Percentiles rank a stretch among this genome's conserved stretches.
Evolutionary conservation across 1,140 invertebrate species (phyloP).

Genomic region (Drosophila ambigua): DNA sequence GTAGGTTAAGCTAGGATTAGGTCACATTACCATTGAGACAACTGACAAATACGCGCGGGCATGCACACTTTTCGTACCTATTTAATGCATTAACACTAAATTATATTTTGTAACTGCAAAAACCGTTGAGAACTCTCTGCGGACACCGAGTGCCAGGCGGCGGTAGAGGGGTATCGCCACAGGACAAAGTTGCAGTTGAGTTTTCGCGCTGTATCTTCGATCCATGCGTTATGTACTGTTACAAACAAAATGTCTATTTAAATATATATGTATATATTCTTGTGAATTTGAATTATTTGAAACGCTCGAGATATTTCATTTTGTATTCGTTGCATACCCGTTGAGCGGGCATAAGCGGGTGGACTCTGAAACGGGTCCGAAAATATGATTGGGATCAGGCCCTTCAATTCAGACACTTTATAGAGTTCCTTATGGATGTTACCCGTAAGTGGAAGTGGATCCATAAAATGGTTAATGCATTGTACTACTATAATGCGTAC

Average conservation of each 20-base stretch:
- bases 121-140: conserved; percentile 7
- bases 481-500: no score
- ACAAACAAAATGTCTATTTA: conserved; percentile 57
- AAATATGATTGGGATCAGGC: no score
- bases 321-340: no score
- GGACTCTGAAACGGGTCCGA: no score
- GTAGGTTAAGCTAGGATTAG: conserved; percentile 65
- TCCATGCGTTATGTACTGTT: conserved; percentile 58
- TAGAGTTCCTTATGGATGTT: no score
- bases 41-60: conserved; percentile 60
- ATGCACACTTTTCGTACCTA: conserved; percentile 58
- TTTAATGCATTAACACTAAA: conserved; percentile 56
- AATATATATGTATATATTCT: conserved; percentile 58
- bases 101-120: conserved; percentile 46
- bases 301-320: background rate
- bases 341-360: no score
- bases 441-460: no score
- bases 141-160: background rate
- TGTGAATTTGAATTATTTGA: conserved; percentile 27
- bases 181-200: conserved; percentile 23
- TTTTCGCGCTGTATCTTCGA: conserved; percentile 41
- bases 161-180: conserved; percentile 2
- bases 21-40: conserved; percentile 73
- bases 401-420: no score
- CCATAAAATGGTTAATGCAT: no score